Evolutionary conservation across 1,140 invertebrate species (phyloP).

Genomic region (Cydia pomonella): DNA sequence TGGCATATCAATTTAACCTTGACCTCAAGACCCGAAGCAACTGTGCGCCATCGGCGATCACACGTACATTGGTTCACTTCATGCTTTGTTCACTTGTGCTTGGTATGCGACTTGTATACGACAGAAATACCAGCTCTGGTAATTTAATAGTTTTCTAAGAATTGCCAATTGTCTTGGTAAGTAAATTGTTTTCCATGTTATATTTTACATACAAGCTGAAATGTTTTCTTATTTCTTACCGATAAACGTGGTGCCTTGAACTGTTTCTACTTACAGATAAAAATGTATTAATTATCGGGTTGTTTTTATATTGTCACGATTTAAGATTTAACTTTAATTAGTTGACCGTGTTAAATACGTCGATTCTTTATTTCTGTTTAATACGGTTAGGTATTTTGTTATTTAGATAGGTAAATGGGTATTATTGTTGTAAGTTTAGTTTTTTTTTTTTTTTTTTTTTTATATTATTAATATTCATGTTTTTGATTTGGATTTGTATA

Average conservation of each 20-base stretch:
- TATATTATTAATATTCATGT: too few relatives aligned
- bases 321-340: neutral
- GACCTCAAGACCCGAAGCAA: neutral
- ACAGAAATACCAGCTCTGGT: neutral
- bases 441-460: too few relatives aligned
- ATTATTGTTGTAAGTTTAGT: neutral
- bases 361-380: neutral
- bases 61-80: neutral
- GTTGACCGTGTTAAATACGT: neutral
- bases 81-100: neutral
- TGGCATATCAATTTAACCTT: neutral
- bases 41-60: neutral
- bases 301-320: neutral
- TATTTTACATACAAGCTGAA: neutral
- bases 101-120: neutral
- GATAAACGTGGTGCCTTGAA: neutral
- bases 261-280: neutral
- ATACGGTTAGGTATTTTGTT: too few relatives aligned
- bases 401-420: neutral
- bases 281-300: neutral
- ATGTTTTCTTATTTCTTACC: neutral
- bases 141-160: slow-evolving; percentile 12
- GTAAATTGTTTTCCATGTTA: neutral
- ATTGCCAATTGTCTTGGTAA: neutral
- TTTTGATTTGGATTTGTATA: too few relatives aligned